phyloP scores from a whole-genome alignment of 2,888 invertebrate species.

The Melinopterus prodromus region DNA sequence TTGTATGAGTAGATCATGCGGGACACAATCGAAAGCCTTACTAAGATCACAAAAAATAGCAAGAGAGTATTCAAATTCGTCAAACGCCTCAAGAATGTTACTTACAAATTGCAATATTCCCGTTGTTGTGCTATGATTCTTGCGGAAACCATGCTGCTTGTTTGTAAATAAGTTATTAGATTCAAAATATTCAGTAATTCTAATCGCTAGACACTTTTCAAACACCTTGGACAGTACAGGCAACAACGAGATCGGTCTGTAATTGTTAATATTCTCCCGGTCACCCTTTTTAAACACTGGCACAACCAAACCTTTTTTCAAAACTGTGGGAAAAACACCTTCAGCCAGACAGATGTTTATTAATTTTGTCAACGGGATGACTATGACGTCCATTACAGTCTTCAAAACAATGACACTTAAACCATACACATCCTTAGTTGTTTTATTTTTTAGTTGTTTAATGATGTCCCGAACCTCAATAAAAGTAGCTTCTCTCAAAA shows the following conservation, averaged over 20 bases:
- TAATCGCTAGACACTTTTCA: neutral
- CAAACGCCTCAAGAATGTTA: neutral
- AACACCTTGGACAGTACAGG: neutral
- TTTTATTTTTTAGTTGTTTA: neutral
- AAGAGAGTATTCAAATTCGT: neutral
- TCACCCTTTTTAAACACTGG: neutral
- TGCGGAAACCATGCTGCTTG: constrained; percentile 14
- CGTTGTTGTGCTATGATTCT: neutral
- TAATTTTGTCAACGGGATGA: too few relatives aligned
- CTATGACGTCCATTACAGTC: neutral
- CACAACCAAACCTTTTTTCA: neutral
- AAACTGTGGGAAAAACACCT: neutral
- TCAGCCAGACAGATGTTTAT: too few relatives aligned
- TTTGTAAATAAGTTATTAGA: neutral
- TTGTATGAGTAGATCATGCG: neutral
- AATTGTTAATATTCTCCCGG: neutral
- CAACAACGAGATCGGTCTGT: neutral
- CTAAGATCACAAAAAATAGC: neutral
- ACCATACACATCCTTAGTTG: neutral
- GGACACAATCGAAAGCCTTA: neutral
- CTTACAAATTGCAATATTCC: neutral
- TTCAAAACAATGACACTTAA: neutral
- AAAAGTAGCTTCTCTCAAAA: neutral
- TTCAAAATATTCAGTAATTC: neutral
- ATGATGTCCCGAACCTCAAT: neutral